Conservation (phyloP, 2,113 vertebrate species). For the Paedocypris sp. region DNA sequence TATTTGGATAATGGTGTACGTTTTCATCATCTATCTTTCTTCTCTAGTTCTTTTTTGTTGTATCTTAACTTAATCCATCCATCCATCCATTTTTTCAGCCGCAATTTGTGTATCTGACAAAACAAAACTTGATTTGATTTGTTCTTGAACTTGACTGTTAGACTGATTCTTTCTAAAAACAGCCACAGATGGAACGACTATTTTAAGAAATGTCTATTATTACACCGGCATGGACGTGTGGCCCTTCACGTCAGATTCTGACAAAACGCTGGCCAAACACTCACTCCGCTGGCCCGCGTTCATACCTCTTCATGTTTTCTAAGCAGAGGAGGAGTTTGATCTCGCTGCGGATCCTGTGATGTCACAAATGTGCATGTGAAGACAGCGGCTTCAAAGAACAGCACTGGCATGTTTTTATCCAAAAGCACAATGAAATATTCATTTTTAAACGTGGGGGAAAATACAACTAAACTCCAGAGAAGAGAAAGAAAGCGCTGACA, state of each 20-base stretch:
- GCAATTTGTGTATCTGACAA: no score
- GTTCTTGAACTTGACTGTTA: conserved; percentile 6
- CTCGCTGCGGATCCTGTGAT: conserved; percentile 53
- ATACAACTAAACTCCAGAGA: conserved; percentile 59
- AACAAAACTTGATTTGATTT: conserved; percentile 16
- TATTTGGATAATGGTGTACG: no score
- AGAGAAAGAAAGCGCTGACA: conserved; percentile 49
- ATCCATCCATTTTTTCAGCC: no score
- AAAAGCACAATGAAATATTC: conserved; percentile 63
- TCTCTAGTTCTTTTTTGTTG: no score
- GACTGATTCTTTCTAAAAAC: neutral
- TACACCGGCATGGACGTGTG: neutral
- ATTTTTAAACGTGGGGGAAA: conserved; percentile 54
- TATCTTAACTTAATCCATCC: no score
- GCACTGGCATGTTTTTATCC: conserved; percentile 52
- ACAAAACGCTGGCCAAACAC: neutral
- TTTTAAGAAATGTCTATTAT: conserved; percentile 1
- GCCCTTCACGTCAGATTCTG: neutral
- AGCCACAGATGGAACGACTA: neutral
- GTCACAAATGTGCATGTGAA: conserved; percentile 55
- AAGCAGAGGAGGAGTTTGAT: conserved; percentile 49
- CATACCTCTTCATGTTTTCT: conserved; percentile 27
- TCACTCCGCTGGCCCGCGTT: neutral
- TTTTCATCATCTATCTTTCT: no score
- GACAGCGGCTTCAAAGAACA: conserved; percentile 60